Percentiles rank a stretch among this genome's conserved stretches.
Evolutionary conservation across 2,888 invertebrate species (phyloP).

Genomic region (Nemotelus pantherinus): DNA sequence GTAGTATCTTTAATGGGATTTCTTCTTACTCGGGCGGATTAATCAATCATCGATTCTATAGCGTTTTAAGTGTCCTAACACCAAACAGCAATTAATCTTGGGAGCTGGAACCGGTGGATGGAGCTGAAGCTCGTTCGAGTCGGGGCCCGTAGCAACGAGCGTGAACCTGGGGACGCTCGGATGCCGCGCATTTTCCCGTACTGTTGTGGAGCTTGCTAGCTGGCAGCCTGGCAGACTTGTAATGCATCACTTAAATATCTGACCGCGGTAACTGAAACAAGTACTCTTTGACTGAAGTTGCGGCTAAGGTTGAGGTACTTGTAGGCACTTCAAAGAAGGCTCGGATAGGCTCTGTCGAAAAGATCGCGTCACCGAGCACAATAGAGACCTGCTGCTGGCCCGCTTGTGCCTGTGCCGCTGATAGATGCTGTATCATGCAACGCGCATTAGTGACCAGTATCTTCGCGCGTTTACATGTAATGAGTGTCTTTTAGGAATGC

Average conservation of each 20-base stretch:
- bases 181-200: background rate
- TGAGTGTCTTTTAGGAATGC: slow-evolving; percentile 28
- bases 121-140: background rate
- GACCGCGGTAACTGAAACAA: slow-evolving; percentile 2
- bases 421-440: slow-evolving; percentile 39
- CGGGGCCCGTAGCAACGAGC: background rate
- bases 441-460: slow-evolving; percentile 31
- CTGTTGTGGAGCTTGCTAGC: background rate
- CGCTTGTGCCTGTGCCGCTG: background rate
- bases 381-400: background rate
- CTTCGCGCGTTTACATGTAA: slow-evolving; percentile 37
- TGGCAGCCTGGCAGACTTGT: background rate
- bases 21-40: slow-evolving; percentile 42
- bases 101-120: slow-evolving; percentile 1
- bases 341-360: slow-evolving; percentile 6
- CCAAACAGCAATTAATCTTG: slow-evolving; percentile 49
- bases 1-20: slow-evolving; percentile 39
- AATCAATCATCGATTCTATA: slow-evolving; percentile 49
- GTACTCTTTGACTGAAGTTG: background rate
- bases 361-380: background rate
- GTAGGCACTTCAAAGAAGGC: slow-evolving; percentile 36
- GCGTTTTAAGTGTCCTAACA: slow-evolving; percentile 49
- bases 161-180: background rate
- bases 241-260: slow-evolving; percentile 9
- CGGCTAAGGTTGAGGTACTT: slow-evolving; percentile 12